Percentiles rank a stretch among this genome's conserved stretches.
Conservation (phyloP, 2,888 invertebrate species). For the Lumbricus terrestris region DNA sequence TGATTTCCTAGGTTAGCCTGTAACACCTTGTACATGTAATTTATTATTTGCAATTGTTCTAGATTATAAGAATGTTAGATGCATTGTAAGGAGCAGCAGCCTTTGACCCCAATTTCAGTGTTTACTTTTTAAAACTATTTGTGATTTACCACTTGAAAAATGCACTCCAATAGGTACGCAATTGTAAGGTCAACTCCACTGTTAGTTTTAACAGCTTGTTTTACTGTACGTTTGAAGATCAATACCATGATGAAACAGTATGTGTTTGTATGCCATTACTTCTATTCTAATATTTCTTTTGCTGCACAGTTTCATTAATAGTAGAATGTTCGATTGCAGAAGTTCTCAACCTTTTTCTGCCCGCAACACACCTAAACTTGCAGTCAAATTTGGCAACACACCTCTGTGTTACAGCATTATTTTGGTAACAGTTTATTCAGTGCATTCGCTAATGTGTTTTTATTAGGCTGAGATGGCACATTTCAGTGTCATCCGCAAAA, state of each 20-base stretch:
- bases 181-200: background rate
- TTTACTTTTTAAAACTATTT: background rate
- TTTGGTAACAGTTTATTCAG: too few relatives aligned
- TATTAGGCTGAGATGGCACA: too few relatives aligned
- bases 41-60: background rate
- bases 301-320: too few relatives aligned
- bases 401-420: too few relatives aligned
- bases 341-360: too few relatives aligned
- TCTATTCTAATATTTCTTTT: background rate
- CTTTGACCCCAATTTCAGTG: background rate
- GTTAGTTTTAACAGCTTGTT: background rate
- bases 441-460: too few relatives aligned
- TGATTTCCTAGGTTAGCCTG: background rate
- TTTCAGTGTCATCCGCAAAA: too few relatives aligned
- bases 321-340: too few relatives aligned
- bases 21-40: background rate
- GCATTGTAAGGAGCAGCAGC: background rate
- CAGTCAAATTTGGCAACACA: too few relatives aligned
- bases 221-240: background rate
- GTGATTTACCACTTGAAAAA: background rate
- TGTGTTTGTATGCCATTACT: background rate
- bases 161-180: background rate
- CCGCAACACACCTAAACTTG: too few relatives aligned
- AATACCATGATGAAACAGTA: background rate
- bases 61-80: background rate